Conservation (phyloP, 2,797 vertebrate species). For the Glossophaga mutica region DNA sequence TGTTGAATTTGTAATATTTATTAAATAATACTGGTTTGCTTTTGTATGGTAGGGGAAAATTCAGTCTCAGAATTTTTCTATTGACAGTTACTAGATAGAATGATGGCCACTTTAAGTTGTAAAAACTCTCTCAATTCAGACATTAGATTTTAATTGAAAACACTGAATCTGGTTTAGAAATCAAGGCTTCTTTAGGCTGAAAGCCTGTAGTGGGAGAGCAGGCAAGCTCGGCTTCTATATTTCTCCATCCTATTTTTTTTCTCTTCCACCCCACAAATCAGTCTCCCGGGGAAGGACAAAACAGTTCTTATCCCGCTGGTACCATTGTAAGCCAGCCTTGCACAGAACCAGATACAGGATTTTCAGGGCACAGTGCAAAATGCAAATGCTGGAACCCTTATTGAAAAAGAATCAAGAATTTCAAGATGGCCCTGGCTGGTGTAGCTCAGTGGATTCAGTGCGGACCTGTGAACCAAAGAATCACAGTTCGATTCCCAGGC, state of each 20-base stretch:
- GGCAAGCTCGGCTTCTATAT: not conserved
- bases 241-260: not conserved
- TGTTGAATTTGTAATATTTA: not conserved
- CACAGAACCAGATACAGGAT: not conserved
- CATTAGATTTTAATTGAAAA: conserved; percentile 32
- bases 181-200: not conserved
- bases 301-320: not conserved
- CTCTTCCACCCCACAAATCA: not conserved
- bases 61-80: not conserved
- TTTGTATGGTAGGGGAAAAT: not conserved
- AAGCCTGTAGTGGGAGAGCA: not conserved
- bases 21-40: not conserved
- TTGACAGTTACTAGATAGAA: not conserved
- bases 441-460: too few relatives aligned
- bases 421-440: not conserved
- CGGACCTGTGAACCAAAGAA: too few relatives aligned
- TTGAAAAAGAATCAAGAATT: not conserved
- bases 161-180: not conserved
- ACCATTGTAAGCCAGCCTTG: not conserved
- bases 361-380: not conserved
- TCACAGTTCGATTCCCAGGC: too few relatives aligned
- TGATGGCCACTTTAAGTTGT: not conserved
- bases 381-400: not conserved
- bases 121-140: not conserved
- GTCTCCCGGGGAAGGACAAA: not conserved